phyloP scores from a whole-genome alignment of 1,140 invertebrate genomes.

The Anastrepha ludens region DNA sequence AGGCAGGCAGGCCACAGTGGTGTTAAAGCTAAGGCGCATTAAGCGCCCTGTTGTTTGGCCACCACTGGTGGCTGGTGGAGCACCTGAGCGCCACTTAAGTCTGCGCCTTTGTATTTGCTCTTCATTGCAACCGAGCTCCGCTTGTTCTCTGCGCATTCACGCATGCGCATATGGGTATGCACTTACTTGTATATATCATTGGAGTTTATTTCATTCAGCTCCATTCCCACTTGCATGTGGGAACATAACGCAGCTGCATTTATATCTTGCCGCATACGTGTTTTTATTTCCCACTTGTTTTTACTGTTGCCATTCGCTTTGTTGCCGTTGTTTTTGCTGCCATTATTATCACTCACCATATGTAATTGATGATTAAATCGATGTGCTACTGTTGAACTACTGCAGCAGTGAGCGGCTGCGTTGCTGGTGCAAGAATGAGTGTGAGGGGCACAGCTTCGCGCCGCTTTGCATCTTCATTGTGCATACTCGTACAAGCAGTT shows the following conservation, averaged over 20 bases:
- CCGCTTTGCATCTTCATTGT: conserved; percentile 47
- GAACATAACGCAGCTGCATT: neutral
- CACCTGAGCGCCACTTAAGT: conserved; percentile 45
- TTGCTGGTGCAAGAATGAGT: neutral
- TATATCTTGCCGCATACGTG: conserved; percentile 20
- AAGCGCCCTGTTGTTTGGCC: neutral
- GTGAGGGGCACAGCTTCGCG: conserved; percentile 24
- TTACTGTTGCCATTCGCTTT: neutral
- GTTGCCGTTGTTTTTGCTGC: conserved; percentile 37
- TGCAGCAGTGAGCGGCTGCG: neutral
- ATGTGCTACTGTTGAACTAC: conserved; percentile 50
- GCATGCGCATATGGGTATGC: neutral
- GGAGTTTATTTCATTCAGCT: conserved; percentile 40
- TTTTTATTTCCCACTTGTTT: conserved; percentile 50
- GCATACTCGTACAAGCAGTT: neutral
- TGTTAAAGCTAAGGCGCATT: neutral
- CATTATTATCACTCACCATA: conserved; percentile 53
- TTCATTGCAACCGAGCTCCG: neutral
- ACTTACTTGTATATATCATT: conserved; percentile 30
- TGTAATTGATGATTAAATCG: conserved; percentile 53
- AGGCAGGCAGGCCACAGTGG: neutral
- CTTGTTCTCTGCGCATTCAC: conserved; percentile 9
- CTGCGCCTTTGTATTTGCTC: neutral
- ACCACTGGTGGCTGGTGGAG: neutral
- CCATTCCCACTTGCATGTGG: neutral